Percentiles rank a stretch among this genome's conserved stretches.
phyloP scores from a whole-genome alignment of 30 jellyfish, hydroid and myxozoan species.

The Kudoa iwatai region DNA sequence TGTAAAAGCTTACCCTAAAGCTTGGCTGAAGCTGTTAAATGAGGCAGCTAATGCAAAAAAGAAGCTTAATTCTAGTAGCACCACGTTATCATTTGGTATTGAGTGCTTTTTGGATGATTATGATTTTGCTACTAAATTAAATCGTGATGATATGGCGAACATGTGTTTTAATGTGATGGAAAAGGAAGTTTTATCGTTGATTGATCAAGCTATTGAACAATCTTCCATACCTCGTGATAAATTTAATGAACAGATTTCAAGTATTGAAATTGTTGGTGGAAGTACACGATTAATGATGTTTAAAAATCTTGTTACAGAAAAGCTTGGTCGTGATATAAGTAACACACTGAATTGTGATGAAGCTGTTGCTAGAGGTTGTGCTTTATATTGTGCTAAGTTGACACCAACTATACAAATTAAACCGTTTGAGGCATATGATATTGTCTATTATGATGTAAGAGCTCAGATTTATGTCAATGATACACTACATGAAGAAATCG shows the following conservation, averaged over 20 bases:
- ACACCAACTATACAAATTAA: background rate
- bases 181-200: background rate
- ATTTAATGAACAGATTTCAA: constrained; percentile 8
- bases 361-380: constrained; percentile 94
- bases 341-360: constrained; percentile 61
- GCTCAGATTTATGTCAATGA: no score
- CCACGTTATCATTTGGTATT: constrained; percentile 16
- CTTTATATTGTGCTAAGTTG: constrained; percentile 2
- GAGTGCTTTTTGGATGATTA: constrained; percentile 63
- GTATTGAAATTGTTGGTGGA: constrained; percentile 75
- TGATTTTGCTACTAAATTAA: constrained; percentile 17
- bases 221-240: constrained; percentile 2
- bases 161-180: background rate
- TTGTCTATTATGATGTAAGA: background rate
- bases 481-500: background rate
- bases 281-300: constrained; percentile 30
- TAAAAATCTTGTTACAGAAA: constrained; percentile 9
- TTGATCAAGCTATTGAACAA: background rate
- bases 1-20: constrained; percentile 16
- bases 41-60: constrained; percentile 45
- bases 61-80: constrained; percentile 36
- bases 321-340: constrained; percentile 12
- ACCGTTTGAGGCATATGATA: background rate
- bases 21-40: constrained; percentile 21
- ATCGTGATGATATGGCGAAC: constrained; percentile 7